Evolutionary conservation across 2,888 invertebrate genomes (phyloP).

Genomic region (Diarsia rubi): DNA sequence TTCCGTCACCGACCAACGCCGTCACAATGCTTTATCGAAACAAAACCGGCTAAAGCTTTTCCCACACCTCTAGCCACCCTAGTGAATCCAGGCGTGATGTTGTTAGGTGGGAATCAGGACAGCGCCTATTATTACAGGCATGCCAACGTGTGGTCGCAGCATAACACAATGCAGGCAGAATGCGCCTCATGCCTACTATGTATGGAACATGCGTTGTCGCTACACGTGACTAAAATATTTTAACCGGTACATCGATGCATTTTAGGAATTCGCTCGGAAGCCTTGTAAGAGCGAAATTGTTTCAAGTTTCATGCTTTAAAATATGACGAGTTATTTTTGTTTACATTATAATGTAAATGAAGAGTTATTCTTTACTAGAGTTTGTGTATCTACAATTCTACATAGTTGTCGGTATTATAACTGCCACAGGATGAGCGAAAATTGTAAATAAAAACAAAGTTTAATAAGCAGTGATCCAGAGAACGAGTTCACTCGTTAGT

Average conservation of each 20-base stretch:
- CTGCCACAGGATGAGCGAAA: not conserved
- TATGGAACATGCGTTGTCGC: conserved; percentile 55
- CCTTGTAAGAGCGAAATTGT: conserved; percentile 14
- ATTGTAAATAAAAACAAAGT: conserved; percentile 14
- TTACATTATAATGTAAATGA: not conserved
- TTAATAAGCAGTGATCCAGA: conserved; percentile 6
- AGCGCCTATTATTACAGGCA: conserved; percentile 1
- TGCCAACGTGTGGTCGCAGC: conserved; percentile 27
- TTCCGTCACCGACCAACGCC: not conserved
- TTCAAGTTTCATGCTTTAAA: not conserved
- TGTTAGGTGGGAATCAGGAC: conserved; percentile 2
- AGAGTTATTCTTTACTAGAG: not conserved
- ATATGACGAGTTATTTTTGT: not conserved
- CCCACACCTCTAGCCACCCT: not conserved
- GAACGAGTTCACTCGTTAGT: conserved; percentile 18
- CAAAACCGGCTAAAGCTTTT: not conserved
- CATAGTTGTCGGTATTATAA: not conserved
- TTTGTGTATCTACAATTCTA: too few relatives aligned
- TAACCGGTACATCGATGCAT: conserved; percentile 31
- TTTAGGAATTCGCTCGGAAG: conserved; percentile 38
- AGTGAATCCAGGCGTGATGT: not conserved
- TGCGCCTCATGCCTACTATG: conserved; percentile 14
- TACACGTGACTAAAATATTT: conserved; percentile 59
- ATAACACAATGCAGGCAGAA: conserved; percentile 41
- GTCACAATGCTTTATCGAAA: not conserved